Evolutionary conservation across 2,888 invertebrate species (phyloP).

Genomic region (Archips xylosteana): DNA sequence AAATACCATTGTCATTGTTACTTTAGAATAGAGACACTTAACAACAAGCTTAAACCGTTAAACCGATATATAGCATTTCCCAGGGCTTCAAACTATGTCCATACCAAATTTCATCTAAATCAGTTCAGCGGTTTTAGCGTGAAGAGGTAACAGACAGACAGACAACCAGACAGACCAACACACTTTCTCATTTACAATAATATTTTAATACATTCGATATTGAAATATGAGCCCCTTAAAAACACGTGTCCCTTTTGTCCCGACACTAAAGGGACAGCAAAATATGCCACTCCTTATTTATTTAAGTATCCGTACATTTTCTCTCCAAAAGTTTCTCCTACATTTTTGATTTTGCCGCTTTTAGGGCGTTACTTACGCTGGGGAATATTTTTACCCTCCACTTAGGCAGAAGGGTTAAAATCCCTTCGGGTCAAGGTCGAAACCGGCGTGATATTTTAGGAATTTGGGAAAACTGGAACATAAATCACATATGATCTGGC

Average conservation of each 20-base stretch:
- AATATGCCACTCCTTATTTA: background rate
- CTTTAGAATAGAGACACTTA: too few species aligned
- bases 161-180: too few species aligned
- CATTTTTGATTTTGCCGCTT: background rate
- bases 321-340: slow-evolving; percentile 12
- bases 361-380: slow-evolving; percentile 8
- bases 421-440: slow-evolving; percentile 34
- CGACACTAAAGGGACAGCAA: background rate
- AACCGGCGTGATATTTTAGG: slow-evolving; percentile 24
- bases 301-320: background rate
- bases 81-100: too few species aligned
- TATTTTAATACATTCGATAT: too few species aligned
- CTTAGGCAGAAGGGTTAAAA: slow-evolving; percentile 36
- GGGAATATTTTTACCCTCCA: slow-evolving; percentile 30
- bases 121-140: too few species aligned
- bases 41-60: too few species aligned
- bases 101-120: too few species aligned
- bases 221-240: too few species aligned
- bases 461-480: slow-evolving; percentile 26
- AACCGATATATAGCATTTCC: too few species aligned
- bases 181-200: too few species aligned
- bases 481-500: slow-evolving; percentile 31
- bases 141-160: too few species aligned
- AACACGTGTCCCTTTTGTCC: background rate
- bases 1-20: too few species aligned